Conservation (phyloP, 2,888 invertebrate genomes). For the Xanthia togata region DNA sequence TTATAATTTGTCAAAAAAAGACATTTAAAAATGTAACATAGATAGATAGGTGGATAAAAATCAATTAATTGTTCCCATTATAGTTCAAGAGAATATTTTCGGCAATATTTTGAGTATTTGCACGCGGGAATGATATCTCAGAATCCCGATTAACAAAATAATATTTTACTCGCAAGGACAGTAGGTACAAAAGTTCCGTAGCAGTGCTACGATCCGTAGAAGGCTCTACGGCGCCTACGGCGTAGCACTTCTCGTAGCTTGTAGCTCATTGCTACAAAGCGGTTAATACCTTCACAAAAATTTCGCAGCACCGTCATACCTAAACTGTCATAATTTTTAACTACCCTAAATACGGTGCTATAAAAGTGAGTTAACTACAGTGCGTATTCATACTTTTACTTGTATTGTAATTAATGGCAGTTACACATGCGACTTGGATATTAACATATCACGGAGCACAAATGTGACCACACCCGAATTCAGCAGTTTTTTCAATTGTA, state of each 20-base stretch:
- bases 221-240: conserved; percentile 55
- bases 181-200: conserved; percentile 1
- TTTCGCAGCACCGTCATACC: not conserved
- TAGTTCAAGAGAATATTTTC: no score
- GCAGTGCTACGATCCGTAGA: conserved; percentile 39
- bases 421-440: conserved; percentile 64
- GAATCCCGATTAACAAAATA: no score
- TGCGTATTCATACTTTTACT: conserved; percentile 52
- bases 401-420: conserved; percentile 57
- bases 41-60: no score
- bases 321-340: conserved; percentile 20
- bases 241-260: conserved; percentile 50
- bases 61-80: no score
- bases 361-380: conserved; percentile 33
- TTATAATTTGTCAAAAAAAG: not conserved
- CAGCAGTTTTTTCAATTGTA: conserved; percentile 40
- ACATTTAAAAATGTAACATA: not conserved
- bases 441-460: conserved; percentile 52
- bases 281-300: conserved; percentile 1
- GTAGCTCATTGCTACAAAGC: not conserved
- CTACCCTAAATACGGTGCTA: conserved; percentile 24
- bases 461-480: conserved; percentile 55
- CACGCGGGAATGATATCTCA: no score
- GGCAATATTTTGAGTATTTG: no score
- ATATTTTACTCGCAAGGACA: no score